Base-by-base conservation (phyloP, 2,888 invertebrate genomes). In the Agriopis marginaria region DNA sequence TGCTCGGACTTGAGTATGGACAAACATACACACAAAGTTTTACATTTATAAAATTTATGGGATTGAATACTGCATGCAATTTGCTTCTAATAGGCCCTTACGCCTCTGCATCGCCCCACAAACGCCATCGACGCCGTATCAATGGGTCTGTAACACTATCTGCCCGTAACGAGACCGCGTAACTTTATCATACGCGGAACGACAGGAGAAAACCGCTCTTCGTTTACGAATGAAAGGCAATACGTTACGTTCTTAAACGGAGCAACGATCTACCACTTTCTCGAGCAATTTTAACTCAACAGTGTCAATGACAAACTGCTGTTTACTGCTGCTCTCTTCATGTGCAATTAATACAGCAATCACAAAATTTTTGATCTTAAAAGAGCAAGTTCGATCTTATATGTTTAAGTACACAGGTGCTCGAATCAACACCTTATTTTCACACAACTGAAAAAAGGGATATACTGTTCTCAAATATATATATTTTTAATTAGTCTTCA, bases 151-250 rank as follows among this genome's bases (percentile, higher is more conserved):
- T 87, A 88, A 89, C 87, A 84, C 86, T 88, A 89, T 87, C 87
- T 79, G 78, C 68, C 77, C 76, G 87, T 89, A 91, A 91, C 86
- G 84, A 87, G 83, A 81, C 84, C 79, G 77, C 84, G 89, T 88
- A 89, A 91, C 88, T 89, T 86, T 89, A 90, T 89, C 89, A 89
- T 88, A 89, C 79, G 86, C 85, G 84, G 84, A 84, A 83, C 83
- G 87, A 84, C 85, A 77, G 82, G 90, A 89, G 91, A 92, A 91
- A 76, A 92, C 77, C 80, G 79, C 83, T 86, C 87, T 87, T 87
- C 85, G 83, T 87, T 88, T 86, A 84, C 89, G 85, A 90, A 90
- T 86, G 90, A 90, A 90, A 91, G 89, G 85, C 82, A 86, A 89
- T 88, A 88, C 85, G 82, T 88, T 83, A 86, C 77, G 74, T 79